Base-by-base conservation (phyloP, 2,113 vertebrate genomes). In the Turdus rufiventris region DNA sequence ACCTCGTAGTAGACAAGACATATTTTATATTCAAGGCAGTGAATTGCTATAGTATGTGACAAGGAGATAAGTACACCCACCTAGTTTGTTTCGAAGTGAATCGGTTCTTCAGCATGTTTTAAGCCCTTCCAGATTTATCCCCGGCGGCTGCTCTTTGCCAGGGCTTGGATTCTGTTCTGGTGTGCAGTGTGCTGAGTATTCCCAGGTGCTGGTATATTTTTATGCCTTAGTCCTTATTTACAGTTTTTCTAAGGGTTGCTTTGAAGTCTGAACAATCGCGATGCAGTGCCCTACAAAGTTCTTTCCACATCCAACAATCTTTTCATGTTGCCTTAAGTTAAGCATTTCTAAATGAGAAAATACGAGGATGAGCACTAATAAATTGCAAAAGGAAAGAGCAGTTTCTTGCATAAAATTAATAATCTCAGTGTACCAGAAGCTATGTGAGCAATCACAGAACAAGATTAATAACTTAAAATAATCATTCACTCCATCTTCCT, bases 211-310 rank as follows among this genome's bases (percentile, higher is more conserved):
- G 45, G 57, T 58, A 36, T 94, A 96, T 94, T 98, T 98, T 97
- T 97, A 96, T 94, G 96, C 94, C 93, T 94, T 95, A 94, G 62
- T 96, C 75, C 89, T 97, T 98, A 98, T 98, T 98, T 98, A 98
- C 97, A 97, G 95, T 96, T 97, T 98, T 97, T 87, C 97, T 97
- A 91, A 77, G 82, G 51, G 72, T 96, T 97, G 96, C 97, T 98
- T 97, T 98, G 97, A 98, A 97, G 95, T 97, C 91, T 96, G 96
- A 97, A 97, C 95, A 96, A 96, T 97, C 33, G 17, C 77, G 60
- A 94, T 96, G 88, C 90, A 93, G 88, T 84, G 84, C 29, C 18
- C 88, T 85, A 76, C 29, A 89, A 96, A 94, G 78, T 95, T 96
- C 88, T 96, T 95, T 96, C 85, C 74, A 76, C 82, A 73, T 93